Conservation (phyloP, 2,113 vertebrate species). For the Hydrolagus affinis region DNA sequence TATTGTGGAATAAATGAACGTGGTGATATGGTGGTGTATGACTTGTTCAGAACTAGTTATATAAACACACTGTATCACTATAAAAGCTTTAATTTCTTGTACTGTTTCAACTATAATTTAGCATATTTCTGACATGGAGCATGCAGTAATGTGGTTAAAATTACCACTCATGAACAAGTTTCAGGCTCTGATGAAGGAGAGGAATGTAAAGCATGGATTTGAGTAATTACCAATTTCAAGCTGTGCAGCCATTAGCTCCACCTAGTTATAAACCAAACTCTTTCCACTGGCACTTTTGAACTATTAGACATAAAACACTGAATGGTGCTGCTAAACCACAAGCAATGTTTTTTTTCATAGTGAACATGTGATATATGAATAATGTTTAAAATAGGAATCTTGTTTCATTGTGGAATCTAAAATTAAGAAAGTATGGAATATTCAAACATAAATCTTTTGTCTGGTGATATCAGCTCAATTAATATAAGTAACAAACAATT, state of each 20-base stretch:
- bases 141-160: slow-evolving; percentile 37
- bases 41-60: too few species aligned
- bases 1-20: too few species aligned
- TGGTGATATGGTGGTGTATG: too few species aligned
- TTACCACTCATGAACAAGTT: slow-evolving; percentile 55
- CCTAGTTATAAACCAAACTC: slow-evolving; percentile 22
- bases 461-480: background rate
- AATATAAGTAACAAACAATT: slow-evolving; percentile 33
- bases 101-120: background rate
- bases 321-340: background rate
- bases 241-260: slow-evolving; percentile 37
- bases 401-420: background rate
- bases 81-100: background rate
- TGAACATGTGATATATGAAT: background rate
- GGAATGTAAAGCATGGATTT: slow-evolving; percentile 73
- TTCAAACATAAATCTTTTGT: background rate
- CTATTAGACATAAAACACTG: background rate
- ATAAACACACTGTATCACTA: too few species aligned
- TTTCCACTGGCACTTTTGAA: slow-evolving; percentile 21
- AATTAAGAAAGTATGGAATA: background rate
- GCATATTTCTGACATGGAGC: background rate
- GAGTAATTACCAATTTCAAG: slow-evolving; percentile 52
- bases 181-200: slow-evolving; percentile 66
- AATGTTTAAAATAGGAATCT: background rate
- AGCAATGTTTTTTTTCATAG: background rate